Conservation (phyloP, 92 coral and sea anemone genomes). For the Zoanthus sociatus region DNA sequence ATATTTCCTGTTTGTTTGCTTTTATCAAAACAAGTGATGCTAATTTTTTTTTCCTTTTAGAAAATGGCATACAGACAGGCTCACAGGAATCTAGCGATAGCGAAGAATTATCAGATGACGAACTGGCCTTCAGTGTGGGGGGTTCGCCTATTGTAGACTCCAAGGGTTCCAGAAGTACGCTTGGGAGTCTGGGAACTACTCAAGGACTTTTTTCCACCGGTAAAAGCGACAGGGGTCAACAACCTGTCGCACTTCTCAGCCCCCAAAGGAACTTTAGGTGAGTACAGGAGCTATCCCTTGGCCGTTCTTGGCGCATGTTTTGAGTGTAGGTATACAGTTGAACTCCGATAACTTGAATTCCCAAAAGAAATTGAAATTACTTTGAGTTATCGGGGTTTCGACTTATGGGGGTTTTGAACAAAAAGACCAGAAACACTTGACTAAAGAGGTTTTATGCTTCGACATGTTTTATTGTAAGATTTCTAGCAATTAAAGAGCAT, state of each 20-base stretch:
- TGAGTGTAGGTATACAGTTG: no score
- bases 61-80: conserved; percentile 32
- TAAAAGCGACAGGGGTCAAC: conserved; percentile 65
- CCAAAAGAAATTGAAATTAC: no score
- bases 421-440: no score
- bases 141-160: conserved; percentile 74
- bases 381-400: no score
- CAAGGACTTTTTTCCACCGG: conserved; percentile 80
- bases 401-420: no score
- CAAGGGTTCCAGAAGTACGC: conserved; percentile 61
- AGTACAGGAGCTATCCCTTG: background rate
- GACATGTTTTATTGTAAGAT: no score
- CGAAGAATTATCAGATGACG: conserved; percentile 84
- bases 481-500: no score
- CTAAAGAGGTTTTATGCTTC: no score
- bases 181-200: conserved; percentile 71
- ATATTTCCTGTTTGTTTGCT: background rate
- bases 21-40: background rate
- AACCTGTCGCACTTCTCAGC: conserved; percentile 82
- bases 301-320: no score
- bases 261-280: conserved; percentile 71
- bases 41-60: conserved; percentile 1
- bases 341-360: no score
- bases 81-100: conserved; percentile 55
- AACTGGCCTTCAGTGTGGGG: conserved; percentile 77